A percentile compares a stretch with the other conserved stretches of the same genome.
phyloP scores from a whole-genome alignment of 2,797 vertebrate genomes.

The Sphenopsis melanotis region DNA sequence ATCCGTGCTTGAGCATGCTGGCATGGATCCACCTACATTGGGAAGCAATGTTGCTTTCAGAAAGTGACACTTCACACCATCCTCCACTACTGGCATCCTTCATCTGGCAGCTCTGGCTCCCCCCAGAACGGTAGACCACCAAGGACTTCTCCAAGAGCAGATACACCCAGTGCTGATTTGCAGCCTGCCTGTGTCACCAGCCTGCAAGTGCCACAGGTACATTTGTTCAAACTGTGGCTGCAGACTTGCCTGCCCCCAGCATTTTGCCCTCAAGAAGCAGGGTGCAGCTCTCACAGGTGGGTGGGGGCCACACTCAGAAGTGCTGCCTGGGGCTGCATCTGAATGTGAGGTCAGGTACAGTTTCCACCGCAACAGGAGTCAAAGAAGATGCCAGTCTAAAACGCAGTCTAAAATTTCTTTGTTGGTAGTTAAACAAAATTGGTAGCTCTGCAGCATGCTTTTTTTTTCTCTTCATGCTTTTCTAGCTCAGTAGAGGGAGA shows the following conservation, averaged over 20 bases:
- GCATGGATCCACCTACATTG: not conserved
- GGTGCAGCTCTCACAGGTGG: not conserved
- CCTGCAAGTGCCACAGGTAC: not conserved
- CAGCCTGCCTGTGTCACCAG: not conserved
- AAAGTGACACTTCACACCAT: not conserved
- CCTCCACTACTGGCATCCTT: not conserved
- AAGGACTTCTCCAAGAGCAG: not conserved
- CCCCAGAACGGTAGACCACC: not conserved
- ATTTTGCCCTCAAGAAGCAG: not conserved
- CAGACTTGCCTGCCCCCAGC: not conserved
- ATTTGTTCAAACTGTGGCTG: not conserved
- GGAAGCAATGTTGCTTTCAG: not conserved
- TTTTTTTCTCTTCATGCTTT: not conserved
- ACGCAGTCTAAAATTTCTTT: not conserved
- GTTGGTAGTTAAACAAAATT: not conserved
- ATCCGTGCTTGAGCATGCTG: not conserved
- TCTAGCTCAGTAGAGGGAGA: not conserved
- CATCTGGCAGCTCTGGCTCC: not conserved
- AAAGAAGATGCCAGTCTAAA: not conserved
- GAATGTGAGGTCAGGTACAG: not conserved
- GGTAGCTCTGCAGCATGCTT: not conserved
- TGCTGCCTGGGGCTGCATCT: not conserved
- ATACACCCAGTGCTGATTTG: not conserved
- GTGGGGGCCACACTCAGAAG: not conserved
- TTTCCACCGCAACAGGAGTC: not conserved